Evolutionary conservation across 2,888 invertebrate genomes (phyloP).

Genomic region (Pheosia gnoma): DNA sequence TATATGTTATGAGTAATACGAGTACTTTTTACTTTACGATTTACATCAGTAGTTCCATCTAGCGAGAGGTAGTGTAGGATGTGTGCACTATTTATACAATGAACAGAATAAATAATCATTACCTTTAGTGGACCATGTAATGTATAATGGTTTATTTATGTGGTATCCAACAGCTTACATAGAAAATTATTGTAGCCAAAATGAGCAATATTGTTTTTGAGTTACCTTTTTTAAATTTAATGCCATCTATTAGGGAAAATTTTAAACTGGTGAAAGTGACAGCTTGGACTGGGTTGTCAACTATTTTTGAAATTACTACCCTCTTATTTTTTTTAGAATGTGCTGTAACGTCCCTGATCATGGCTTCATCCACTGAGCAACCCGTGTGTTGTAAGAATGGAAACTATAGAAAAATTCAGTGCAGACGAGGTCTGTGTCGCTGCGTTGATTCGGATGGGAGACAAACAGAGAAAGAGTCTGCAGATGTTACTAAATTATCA

Average conservation of each 20-base stretch:
- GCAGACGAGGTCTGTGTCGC: constrained; percentile 84
- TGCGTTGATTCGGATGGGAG: constrained; percentile 86
- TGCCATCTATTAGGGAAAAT: constrained; percentile 7
- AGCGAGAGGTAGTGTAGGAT: background rate
- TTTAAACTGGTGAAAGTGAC: background rate
- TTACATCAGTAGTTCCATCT: background rate
- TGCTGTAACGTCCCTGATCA: constrained; percentile 78
- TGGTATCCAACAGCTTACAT: too few species aligned
- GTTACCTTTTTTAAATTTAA: background rate
- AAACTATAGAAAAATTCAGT: constrained; percentile 85
- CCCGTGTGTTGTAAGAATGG: constrained; percentile 86
- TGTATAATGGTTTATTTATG: too few species aligned
- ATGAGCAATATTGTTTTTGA: too few species aligned
- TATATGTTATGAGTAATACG: too few species aligned
- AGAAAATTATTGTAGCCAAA: too few species aligned
- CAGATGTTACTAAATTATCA: constrained; percentile 52
- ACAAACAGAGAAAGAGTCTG: constrained; percentile 70
- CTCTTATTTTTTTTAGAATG: constrained; percentile 80
- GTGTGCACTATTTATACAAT: background rate
- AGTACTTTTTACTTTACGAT: background rate
- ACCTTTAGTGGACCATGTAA: too few species aligned
- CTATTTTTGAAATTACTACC: background rate
- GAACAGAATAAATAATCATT: too few species aligned
- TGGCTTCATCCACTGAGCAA: constrained; percentile 68
- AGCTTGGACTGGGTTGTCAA: too few species aligned